These are phyloP conservation scores for Bolinopsis microptera DNA, from an alignment of 37 sponge, comb jelly and placozoan genomes.

Conservation along the genomic window DNA sequence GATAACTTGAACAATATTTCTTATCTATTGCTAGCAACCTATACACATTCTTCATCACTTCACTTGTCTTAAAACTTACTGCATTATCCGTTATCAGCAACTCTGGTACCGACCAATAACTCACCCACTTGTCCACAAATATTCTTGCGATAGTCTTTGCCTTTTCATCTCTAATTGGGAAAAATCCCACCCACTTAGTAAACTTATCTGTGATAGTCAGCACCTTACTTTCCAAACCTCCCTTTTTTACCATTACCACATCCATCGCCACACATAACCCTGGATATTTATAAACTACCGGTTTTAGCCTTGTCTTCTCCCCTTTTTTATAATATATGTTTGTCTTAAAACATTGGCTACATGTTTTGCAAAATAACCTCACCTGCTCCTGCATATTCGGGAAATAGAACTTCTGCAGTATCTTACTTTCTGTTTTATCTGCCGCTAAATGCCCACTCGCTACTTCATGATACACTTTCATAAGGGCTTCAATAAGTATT, in stretches of 20 bases:
- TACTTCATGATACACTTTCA: neutral
- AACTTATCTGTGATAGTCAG: constrained; percentile 10
- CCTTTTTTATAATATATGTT: neutral
- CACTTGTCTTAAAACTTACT: neutral
- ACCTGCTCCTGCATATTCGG: neutral
- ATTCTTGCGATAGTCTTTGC: neutral
- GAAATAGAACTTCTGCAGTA: constrained; percentile 24
- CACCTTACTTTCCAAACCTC: neutral
- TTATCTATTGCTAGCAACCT: neutral
- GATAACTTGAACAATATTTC: constrained; percentile 24
- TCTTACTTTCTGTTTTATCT: neutral
- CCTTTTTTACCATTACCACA: neutral
- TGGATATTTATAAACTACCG: neutral
- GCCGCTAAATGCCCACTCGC: neutral
- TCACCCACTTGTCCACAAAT: neutral
- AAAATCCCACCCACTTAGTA: neutral
- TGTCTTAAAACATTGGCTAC: neutral
- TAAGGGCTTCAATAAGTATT: no score
- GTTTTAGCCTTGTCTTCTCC: neutral
- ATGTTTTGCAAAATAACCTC: neutral
- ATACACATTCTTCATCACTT: constrained; percentile 9
- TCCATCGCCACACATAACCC: constrained; percentile 5
- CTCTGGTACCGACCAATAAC: neutral
- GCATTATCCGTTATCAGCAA: constrained; percentile 24
- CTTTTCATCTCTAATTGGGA: neutral